Conservation (phyloP, 1,140 invertebrate genomes). For the Lamellibrachia luymesi region DNA sequence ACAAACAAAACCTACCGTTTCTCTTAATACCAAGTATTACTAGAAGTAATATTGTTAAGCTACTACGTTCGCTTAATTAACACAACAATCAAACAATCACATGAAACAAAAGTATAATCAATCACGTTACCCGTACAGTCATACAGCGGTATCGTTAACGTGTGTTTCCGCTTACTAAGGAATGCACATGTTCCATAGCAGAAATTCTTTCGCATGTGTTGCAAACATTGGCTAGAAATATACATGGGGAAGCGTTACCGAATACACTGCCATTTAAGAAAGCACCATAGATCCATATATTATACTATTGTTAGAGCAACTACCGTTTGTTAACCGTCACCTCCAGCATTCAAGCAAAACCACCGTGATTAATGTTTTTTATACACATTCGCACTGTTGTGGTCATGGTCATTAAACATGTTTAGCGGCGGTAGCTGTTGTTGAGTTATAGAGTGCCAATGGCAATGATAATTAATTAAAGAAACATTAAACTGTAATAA, state of each 20-base stretch:
- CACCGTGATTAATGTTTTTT: not conserved
- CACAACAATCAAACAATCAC: not conserved
- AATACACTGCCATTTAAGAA: not conserved
- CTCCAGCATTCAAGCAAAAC: not conserved
- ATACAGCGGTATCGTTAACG: too few species aligned
- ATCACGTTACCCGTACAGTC: not conserved
- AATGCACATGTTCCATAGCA: too few species aligned
- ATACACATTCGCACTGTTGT: not conserved
- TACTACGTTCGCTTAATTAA: not conserved
- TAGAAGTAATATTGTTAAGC: not conserved
- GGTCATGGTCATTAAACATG: not conserved
- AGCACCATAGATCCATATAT: not conserved
- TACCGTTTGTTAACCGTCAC: not conserved
- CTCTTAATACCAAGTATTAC: not conserved
- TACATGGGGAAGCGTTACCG: too few species aligned
- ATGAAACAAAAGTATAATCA: not conserved
- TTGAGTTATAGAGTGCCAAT: not conserved
- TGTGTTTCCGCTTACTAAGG: too few species aligned
- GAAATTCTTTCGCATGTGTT: too few species aligned
- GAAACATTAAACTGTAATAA: too few species aligned
- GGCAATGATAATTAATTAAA: too few species aligned
- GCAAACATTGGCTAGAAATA: too few species aligned
- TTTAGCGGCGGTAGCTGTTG: not conserved
- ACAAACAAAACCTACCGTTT: not conserved
- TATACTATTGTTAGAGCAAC: not conserved